Evolutionary conservation across 2,113 vertebrate species (phyloP).

Genomic region (Acrocephalus arundinaceus): DNA sequence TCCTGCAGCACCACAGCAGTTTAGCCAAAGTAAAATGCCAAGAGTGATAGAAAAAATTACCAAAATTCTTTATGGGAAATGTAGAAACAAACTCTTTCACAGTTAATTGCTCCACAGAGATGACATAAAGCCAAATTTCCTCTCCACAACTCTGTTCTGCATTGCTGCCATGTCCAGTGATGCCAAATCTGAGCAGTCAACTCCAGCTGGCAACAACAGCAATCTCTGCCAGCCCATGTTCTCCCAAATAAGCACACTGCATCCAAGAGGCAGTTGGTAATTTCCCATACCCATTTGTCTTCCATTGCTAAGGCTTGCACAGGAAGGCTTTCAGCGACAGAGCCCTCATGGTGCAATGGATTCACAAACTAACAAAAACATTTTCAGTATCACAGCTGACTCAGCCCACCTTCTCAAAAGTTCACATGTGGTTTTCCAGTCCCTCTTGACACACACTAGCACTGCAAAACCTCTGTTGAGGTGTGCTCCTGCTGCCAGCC

Average conservation of each 20-base stretch:
- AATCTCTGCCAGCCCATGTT: neutral
- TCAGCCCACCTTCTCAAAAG: neutral
- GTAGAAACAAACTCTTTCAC: neutral
- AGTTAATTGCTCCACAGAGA: neutral
- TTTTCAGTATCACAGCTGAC: neutral
- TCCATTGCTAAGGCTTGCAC: neutral
- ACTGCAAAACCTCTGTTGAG: rapidly evolving
- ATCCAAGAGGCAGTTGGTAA: neutral
- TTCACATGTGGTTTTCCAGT: neutral
- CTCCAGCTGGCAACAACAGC: neutral
- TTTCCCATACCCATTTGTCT: neutral
- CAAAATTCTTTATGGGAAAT: neutral
- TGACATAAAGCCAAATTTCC: neutral
- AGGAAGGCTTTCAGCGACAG: neutral
- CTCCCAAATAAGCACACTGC: neutral
- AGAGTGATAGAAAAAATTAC: neutral
- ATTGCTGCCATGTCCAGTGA: neutral
- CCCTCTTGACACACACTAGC: neutral
- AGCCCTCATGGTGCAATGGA: neutral
- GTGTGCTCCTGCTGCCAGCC: neutral
- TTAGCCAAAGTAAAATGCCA: neutral
- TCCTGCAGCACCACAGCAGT: neutral
- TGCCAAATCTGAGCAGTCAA: neutral
- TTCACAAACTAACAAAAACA: neutral
- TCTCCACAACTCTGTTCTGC: neutral